phyloP scores from a whole-genome alignment of 1,140 invertebrate species.

The Drosophila elegans region DNA sequence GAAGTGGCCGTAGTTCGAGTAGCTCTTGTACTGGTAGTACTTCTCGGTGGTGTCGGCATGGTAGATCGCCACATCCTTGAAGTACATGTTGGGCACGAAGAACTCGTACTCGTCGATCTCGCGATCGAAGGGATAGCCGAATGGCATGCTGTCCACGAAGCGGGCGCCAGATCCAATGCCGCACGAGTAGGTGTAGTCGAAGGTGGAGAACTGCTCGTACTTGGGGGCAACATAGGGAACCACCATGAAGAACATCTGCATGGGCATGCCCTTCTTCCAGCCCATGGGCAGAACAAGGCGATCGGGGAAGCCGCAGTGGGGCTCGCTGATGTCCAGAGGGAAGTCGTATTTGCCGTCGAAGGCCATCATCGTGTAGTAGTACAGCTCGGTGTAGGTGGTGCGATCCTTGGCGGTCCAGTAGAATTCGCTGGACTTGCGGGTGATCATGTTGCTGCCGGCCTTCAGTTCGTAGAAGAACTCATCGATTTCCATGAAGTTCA shows the following conservation, averaged over 20 bases:
- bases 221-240: conserved; percentile 8
- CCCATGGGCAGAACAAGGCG: conserved; percentile 11
- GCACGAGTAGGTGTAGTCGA: conserved; percentile 17
- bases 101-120: conserved; percentile 15
- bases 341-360: conserved; percentile 9
- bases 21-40: conserved; percentile 68
- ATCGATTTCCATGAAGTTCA: conserved; percentile 86
- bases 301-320: conserved; percentile 14
- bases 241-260: conserved; percentile 18
- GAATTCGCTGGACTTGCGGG: conserved; percentile 3
- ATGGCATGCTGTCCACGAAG: conserved; percentile 9
- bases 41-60: conserved; percentile 62
- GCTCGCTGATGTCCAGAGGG: conserved; percentile 11
- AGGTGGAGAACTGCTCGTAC: conserved; percentile 15
- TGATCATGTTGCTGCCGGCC: conserved; percentile 80
- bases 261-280: conserved; percentile 15
- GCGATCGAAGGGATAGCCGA: conserved; percentile 12
- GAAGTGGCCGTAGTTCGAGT: conserved; percentile 62
- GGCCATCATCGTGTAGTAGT: conserved; percentile 13
- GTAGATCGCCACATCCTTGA: conserved; percentile 78
- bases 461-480: conserved; percentile 85
- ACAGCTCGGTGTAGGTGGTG: conserved; percentile 13
- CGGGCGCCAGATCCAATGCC: conserved; percentile 9
- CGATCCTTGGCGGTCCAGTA: conserved; percentile 9
- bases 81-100: conserved; percentile 75